Base-by-base conservation (phyloP, 1,140 invertebrate genomes). In the Drosophila subpulchrella region DNA sequence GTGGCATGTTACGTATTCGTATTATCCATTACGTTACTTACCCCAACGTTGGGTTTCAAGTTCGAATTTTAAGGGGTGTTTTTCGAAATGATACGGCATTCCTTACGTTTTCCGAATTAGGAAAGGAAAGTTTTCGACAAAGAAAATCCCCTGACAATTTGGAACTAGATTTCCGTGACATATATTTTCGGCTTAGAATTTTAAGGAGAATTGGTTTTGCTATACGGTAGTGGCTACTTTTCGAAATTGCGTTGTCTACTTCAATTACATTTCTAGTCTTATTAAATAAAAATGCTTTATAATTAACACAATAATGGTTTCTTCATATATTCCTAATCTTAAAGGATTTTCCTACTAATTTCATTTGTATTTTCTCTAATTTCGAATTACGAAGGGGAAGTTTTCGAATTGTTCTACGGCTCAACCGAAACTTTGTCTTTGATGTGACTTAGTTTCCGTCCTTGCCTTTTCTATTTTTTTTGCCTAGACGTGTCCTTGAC, bases 1-100 rank as follows among this genome's bases (percentile, higher is more conserved):
- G 82, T 86, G 79, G 82, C 82, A 76, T 86, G 53, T 72, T 81
- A 76, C 73, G 60, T 67, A 70, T 27, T 41, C 56, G 75, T 66
- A 20, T 12, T 56, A n/a, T 3, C 27, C 32, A 27, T 55, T 54
- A 67, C 74, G 61, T 62, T 50, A n/a, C 24, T 24, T 39, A 11
- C 6, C 6, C 34, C 8, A 1, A 7, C 8, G 27, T 58, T 78
- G 54, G 57, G 66, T 63, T 48, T 41, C 11, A 6, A n/a, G 36
- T 34, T 59, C 60, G 60, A 62, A 59, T 15, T 62, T 65, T 51
- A 11, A 53, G 65, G 65, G 65, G 65, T 53, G 27, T 15, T 65
- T 20, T 20, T 67, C n/a, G 15, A 32, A n/a, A 2, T 13, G 12
- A 17, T 12, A 15, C 58, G 3, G 11, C 4, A 30, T 42, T 42